A percentile compares a stretch with the other conserved stretches of the same genome.
phyloP scores from a whole-genome alignment of 1,140 invertebrate genomes.

The Tachypleus tridentatus region DNA sequence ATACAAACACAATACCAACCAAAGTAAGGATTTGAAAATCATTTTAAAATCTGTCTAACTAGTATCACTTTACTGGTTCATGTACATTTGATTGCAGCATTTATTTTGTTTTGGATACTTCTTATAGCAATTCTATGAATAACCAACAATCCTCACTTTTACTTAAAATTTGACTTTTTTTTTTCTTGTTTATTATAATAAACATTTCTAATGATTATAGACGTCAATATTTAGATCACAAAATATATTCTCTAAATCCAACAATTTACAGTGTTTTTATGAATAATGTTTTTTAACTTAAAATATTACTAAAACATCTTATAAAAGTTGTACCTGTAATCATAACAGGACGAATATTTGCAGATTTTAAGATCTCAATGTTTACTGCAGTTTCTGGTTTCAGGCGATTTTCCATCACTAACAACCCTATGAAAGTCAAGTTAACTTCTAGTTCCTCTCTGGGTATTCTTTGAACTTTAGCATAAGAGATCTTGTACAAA shows the following conservation, averaged over 20 bases:
- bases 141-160: too few relatives aligned
- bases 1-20: too few relatives aligned
- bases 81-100: too few relatives aligned
- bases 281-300: too few relatives aligned
- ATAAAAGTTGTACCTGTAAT: slow-evolving; percentile 52
- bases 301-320: not conserved
- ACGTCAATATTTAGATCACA: not conserved
- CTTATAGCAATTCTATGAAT: too few relatives aligned
- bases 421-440: slow-evolving; percentile 69
- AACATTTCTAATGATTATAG: not conserved
- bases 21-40: too few relatives aligned
- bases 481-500: slow-evolving; percentile 38
- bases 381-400: slow-evolving; percentile 67
- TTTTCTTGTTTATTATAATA: not conserved
- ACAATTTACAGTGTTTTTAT: too few relatives aligned
- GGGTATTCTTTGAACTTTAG: slow-evolving; percentile 16
- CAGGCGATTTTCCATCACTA: slow-evolving; percentile 81
- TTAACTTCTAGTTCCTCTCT: slow-evolving; percentile 59
- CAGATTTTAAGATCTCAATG: slow-evolving; percentile 59
- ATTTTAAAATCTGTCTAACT: too few relatives aligned
- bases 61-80: too few relatives aligned
- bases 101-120: too few relatives aligned
- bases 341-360: slow-evolving; percentile 83
- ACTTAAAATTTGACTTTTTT: not conserved
- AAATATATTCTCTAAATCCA: not conserved